Base-by-base conservation (phyloP, 1,140 invertebrate species). In the Calephelis virginiensis region DNA sequence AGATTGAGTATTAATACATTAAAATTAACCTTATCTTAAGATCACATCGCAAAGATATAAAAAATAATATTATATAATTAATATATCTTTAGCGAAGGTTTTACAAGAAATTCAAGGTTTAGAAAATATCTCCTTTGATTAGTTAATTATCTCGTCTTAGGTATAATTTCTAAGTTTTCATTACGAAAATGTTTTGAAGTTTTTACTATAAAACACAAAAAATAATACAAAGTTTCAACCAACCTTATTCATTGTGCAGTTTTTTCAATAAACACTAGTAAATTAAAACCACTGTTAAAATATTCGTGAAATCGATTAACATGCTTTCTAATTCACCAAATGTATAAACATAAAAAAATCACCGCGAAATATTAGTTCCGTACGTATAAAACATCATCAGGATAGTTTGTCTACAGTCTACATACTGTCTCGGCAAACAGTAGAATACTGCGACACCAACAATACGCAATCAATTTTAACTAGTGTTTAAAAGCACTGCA, bases 391-490 rank as follows among this genome's bases (percentile, higher is more conserved):
- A 59, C 28, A 17, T 11, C 53, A 6, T 37, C 53, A 4, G 5
- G 40, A 43, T 43, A 43, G 40, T 5, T 6, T 43, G 40, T 43
- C 6, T 43, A 43, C 40, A 43, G 40, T 6, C 40, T 43, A 59
- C 56, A 59, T 37, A 37, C 56, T 59, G 11, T 28, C 11, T 28
- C 56, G 56, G 28, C 12, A 37, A 59, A 59, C 56, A 59, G 56
- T 12, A 59, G 56, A 37, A 37, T 12, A 59, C 53, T 59, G 53
- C 28, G 53, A 59, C 17, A 11, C 12, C 53, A 59, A 59, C 53
- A 38, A 59, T 59, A 37, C 53, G 53, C 53, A 59, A 59, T 59
- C 53, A 59, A 59, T 59, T 59, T 59, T 59, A 59, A 59, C 53
- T 17, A 37, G 53, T 59, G 53, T 59, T 59, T 59, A 38, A 38